These are phyloP conservation scores for Mionectes olivaceus DNA, from an alignment of 2,797 vertebrate genomes.

Conservation along the genomic window DNA sequence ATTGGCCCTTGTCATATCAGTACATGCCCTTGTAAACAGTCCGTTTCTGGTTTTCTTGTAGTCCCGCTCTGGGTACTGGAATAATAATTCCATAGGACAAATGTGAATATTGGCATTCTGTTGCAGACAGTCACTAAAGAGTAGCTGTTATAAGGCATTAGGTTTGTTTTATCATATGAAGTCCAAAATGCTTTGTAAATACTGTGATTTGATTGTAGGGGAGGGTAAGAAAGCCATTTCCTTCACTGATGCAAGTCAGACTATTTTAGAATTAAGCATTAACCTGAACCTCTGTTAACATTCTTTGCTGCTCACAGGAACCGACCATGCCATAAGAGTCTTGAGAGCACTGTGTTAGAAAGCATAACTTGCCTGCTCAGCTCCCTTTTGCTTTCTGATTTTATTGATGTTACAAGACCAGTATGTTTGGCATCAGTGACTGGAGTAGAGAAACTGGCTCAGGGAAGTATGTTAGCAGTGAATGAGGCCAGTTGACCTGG, in stretches of 20 bases:
- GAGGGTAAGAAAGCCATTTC: background rate
- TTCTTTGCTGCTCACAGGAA: background rate
- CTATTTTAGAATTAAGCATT: background rate
- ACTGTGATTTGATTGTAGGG: background rate
- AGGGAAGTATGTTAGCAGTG: background rate
- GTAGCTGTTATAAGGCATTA: background rate
- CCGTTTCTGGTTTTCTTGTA: background rate
- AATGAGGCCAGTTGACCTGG: background rate
- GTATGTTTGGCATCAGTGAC: background rate
- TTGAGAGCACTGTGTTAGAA: background rate
- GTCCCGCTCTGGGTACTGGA: background rate
- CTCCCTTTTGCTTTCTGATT: background rate
- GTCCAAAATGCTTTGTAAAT: background rate
- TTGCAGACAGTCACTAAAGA: background rate
- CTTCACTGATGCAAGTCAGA: background rate
- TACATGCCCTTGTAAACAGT: background rate
- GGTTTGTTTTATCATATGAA: background rate
- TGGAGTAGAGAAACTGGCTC: background rate
- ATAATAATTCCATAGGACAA: background rate
- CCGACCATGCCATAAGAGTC: accelerated
- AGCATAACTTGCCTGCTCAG: background rate
- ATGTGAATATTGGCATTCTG: background rate
- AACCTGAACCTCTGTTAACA: background rate
- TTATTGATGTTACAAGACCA: background rate
- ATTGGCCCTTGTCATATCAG: background rate